A percentile compares a stretch with the other conserved stretches of the same genome.
Evolutionary conservation across 2,797 vertebrate genomes (phyloP).

Genomic region (Dendrocincla tyrannina): DNA sequence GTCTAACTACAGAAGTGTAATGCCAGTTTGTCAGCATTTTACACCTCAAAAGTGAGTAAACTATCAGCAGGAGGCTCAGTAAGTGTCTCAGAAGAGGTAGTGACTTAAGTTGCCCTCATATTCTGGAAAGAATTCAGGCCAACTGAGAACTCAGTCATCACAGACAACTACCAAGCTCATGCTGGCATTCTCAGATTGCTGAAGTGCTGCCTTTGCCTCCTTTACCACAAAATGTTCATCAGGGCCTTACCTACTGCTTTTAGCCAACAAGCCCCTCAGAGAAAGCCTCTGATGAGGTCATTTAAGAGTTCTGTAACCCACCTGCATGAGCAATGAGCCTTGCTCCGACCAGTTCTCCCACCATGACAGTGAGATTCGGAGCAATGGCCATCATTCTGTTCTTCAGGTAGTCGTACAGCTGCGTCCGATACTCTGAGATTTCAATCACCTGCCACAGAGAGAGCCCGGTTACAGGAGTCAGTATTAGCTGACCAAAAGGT

Average conservation of each 20-base stretch:
- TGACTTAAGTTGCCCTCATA: slow-evolving; percentile 85
- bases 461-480: not conserved
- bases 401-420: slow-evolving; percentile 96
- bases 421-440: slow-evolving; percentile 93
- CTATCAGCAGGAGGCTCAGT: slow-evolving; percentile 2
- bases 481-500: not conserved
- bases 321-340: slow-evolving; percentile 96
- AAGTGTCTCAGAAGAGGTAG: slow-evolving; percentile 95
- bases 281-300: not conserved
- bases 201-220: not conserved
- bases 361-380: slow-evolving; percentile 95
- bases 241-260: not conserved
- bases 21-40: not conserved
- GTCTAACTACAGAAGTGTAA: not conserved
- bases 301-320: slow-evolving; percentile 55
- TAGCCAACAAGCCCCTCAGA: not conserved
- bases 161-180: slow-evolving; percentile 57
- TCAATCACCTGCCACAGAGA: slow-evolving; percentile 87
- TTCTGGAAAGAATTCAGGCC: slow-evolving; percentile 71
- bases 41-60: not conserved
- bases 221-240: not conserved
- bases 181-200: not conserved
- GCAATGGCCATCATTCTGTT: slow-evolving; percentile 99
- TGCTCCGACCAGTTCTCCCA: slow-evolving; percentile 95
- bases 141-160: slow-evolving; percentile 73